Evolutionary conservation across 2,113 vertebrate genomes (phyloP).

Genomic region (Reinhardtius hippoglossoides): DNA sequence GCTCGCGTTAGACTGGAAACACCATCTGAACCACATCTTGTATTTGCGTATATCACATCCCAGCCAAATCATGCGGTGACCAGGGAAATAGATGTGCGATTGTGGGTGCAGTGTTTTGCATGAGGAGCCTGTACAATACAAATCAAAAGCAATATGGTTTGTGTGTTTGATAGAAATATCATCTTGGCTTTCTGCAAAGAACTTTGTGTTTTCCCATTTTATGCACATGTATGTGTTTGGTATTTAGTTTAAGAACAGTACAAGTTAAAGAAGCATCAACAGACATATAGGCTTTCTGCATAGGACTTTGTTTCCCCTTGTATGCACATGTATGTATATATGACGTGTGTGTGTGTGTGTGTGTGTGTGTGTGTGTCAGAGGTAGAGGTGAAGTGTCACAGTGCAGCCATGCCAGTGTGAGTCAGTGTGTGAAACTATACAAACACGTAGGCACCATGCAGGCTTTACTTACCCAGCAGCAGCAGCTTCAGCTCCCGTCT

Average conservation of each 20-base stretch:
- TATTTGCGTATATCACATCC: slow-evolving; percentile 60
- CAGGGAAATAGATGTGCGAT: background rate
- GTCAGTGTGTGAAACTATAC: background rate
- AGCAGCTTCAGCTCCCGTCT: slow-evolving; percentile 93
- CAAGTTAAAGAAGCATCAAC: no score
- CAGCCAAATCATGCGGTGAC: slow-evolving; percentile 53
- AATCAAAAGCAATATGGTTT: slow-evolving; percentile 7
- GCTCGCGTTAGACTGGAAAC: background rate
- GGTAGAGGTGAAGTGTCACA: background rate
- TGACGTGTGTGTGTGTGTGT: background rate
- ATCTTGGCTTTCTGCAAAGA: background rate
- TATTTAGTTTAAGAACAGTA: no score
- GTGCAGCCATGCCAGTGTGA: background rate
- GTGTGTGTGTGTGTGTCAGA: background rate
- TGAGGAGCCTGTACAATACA: slow-evolving; percentile 18
- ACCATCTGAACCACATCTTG: slow-evolving; percentile 8
- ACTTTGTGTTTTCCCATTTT: no score
- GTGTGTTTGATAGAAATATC: background rate
- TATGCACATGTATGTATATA: background rate
- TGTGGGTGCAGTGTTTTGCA: slow-evolving; percentile 56
- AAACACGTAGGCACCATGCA: slow-evolving; percentile 24
- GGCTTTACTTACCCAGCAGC: slow-evolving; percentile 85
- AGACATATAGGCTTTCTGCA: no score
- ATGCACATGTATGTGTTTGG: background rate
- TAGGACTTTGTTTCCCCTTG: background rate